Base-by-base conservation (phyloP, 2,113 vertebrate genomes). In the Sorex araneus region DNA sequence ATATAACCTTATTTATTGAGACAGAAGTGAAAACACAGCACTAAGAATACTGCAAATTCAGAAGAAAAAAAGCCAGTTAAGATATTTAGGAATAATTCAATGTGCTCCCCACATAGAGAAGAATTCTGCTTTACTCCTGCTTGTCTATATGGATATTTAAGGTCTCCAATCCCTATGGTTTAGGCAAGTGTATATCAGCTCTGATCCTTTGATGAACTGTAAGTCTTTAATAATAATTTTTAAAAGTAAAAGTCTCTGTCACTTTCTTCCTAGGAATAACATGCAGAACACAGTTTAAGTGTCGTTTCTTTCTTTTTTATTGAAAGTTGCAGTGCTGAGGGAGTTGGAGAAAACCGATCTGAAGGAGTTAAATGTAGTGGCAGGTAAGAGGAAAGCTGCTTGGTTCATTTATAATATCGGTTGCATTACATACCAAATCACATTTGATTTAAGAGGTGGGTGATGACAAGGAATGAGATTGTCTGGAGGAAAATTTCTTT, bases 231-330 rank as follows among this genome's bases (percentile, higher is more conserved):
- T 69, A 86, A 93, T 91, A 50, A 43, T 95, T 85, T 73, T 73
- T 32, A 86, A 88, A 96, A 96, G 88, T 96, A 95, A 97, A 97
- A 96, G 90, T 63, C 69, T 96, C 93, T 97, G 87, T 95, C 75
- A 91, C 89, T 95, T 94, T 96, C 92, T 92, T 93, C 95, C 96
- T 92, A 96, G 94, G 96, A 93, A 64, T 89, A 94, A 96, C 85
- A 69, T 4, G 27, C 93, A 97, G 94, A 96, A 91, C 94, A 87
- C 94, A 89, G 27, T 96, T 83, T 86, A 96, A 97, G 84, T 94
- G 84, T 93, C 91, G 88, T 95, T 96, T 50, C 47, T 50, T 50
- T 50, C 40, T 91, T 84, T 96, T 95, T 95, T 91, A 84, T 95
- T 96, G 94, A 80, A 92, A 86, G 34, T 97, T 97, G 96, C 85